Conservation (phyloP, 2,888 invertebrate genomes). For the Pomacea canaliculata region DNA sequence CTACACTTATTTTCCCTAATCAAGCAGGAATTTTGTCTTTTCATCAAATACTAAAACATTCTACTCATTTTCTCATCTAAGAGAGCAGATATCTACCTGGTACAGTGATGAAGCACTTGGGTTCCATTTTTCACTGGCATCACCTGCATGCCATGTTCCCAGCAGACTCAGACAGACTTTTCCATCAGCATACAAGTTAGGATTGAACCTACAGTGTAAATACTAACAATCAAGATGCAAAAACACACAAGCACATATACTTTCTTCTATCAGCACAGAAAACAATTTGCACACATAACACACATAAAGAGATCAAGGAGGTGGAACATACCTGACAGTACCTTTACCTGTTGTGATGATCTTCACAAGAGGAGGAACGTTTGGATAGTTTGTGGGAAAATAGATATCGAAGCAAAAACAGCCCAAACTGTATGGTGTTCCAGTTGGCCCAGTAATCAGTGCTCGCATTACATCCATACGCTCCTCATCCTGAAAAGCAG, state of each 20-base stretch:
- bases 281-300: too few relatives aligned
- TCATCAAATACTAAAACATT: too few relatives aligned
- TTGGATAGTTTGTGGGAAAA: slow-evolving; percentile 52
- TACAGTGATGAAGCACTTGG: slow-evolving; percentile 51
- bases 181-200: slow-evolving; percentile 57
- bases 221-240: neutral
- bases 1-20: too few relatives aligned
- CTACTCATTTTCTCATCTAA: too few relatives aligned
- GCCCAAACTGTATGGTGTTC: slow-evolving; percentile 56
- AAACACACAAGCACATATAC: too few relatives aligned
- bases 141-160: slow-evolving; percentile 56
- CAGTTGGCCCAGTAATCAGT: slow-evolving; percentile 52
- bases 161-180: slow-evolving; percentile 57
- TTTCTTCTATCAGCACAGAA: too few relatives aligned
- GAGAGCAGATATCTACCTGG: slow-evolving; percentile 40
- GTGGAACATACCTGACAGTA: slow-evolving; percentile 42
- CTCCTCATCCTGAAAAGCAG: slow-evolving; percentile 49
- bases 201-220: slow-evolving; percentile 44
- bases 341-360: slow-evolving; percentile 54
- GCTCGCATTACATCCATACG: slow-evolving; percentile 53
- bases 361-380: slow-evolving; percentile 53
- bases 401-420: slow-evolving; percentile 57
- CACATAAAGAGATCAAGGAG: too few relatives aligned
- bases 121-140: slow-evolving; percentile 57
- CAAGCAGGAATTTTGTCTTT: too few relatives aligned